These are phyloP conservation scores for Saimiri boliviensis DNA, from an alignment of 2,113 vertebrate species.

Conservation along the genomic window DNA sequence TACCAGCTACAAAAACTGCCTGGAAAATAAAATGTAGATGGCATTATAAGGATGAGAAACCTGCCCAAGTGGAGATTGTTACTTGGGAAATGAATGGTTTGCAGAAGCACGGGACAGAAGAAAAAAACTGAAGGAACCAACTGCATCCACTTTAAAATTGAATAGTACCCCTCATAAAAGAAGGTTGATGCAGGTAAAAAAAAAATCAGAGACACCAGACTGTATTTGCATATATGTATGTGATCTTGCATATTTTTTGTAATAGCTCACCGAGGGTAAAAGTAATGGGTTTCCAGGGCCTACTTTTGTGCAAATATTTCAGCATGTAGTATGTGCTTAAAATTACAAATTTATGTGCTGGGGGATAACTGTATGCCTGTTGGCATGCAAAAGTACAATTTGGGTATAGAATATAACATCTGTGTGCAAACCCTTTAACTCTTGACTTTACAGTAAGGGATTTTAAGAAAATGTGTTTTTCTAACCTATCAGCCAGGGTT, in stretches of 20 bases:
- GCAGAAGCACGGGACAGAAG: not conserved
- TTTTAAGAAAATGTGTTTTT: slow-evolving; percentile 28
- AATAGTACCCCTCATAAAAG: not conserved
- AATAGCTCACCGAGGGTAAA: not conserved
- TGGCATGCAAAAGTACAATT: not conserved
- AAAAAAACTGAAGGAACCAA: not conserved
- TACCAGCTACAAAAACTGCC: slow-evolving; percentile 16
- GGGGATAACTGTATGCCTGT: not conserved
- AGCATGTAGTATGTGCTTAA: not conserved
- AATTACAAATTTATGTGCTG: slow-evolving; percentile 37
- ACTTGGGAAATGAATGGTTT: not conserved
- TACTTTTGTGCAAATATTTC: slow-evolving; percentile 38
- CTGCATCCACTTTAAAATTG: not conserved
- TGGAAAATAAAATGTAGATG: slow-evolving; percentile 38
- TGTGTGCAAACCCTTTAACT: slow-evolving; percentile 13
- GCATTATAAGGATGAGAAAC: slow-evolving; percentile 52
- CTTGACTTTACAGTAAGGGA: not conserved
- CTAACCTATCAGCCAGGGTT: not conserved
- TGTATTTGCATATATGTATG: not conserved
- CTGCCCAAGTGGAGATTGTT: slow-evolving; percentile 23
- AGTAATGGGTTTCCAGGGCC: not conserved
- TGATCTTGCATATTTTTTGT: slow-evolving; percentile 27
- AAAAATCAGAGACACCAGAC: not conserved
- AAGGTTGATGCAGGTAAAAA: not conserved
- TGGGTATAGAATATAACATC: slow-evolving; percentile 24